Percentiles rank a stretch among this genome's conserved stretches.
Conservation (phyloP, 1,140 invertebrate genomes). For the Meloidogyne hapla region DNA sequence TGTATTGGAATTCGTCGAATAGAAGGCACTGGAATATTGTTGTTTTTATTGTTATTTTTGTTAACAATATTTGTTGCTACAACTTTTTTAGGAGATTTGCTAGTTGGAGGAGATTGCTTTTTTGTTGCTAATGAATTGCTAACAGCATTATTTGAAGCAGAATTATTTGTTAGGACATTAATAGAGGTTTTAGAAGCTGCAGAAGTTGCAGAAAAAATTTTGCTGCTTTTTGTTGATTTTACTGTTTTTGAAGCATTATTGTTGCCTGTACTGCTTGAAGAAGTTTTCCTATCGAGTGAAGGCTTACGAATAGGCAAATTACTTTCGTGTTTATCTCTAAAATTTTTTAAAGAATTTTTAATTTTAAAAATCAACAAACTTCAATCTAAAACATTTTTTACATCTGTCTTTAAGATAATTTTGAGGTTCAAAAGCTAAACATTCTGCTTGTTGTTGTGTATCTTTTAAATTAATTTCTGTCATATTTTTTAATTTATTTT, state of each 20-base stretch:
- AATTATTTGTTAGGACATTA: background rate
- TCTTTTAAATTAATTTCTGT: background rate
- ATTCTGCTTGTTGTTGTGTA: slow-evolving; percentile 18
- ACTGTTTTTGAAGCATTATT: background rate
- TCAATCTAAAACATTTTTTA: slow-evolving; percentile 59
- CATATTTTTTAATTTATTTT: background rate
- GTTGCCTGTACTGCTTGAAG: slow-evolving; percentile 5
- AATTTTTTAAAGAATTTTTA: slow-evolving; percentile 7
- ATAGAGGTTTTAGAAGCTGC: too few relatives aligned
- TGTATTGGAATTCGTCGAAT: background rate
- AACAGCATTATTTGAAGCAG: background rate
- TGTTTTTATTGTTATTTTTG: background rate
- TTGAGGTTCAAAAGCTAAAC: slow-evolving; percentile 60
- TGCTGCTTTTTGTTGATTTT: background rate
- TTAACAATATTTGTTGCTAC: background rate
- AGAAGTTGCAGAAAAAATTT: background rate
- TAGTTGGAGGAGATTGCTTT: background rate
- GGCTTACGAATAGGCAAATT: background rate
- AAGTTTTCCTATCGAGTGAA: background rate
- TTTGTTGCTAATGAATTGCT: background rate
- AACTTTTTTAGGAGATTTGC: background rate
- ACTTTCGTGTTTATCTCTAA: background rate
- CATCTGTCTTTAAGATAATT: slow-evolving; percentile 60
- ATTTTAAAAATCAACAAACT: slow-evolving; percentile 29
- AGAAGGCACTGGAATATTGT: background rate